Evolutionary conservation across 2,888 invertebrate genomes (phyloP).

Genomic region (Endotricha flammealis): DNA sequence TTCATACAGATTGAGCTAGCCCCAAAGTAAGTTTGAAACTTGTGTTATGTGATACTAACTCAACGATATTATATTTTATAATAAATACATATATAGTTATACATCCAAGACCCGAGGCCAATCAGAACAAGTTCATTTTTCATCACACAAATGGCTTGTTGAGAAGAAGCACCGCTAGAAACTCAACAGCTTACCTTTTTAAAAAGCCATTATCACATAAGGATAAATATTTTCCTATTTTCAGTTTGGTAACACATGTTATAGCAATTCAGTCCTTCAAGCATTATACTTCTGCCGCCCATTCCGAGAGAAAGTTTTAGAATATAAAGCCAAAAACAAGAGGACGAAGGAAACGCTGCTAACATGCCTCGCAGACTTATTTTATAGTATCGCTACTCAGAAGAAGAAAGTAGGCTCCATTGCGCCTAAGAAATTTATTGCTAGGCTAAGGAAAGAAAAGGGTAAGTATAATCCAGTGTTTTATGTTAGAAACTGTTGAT

Average conservation of each 20-base stretch:
- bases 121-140: too few species aligned
- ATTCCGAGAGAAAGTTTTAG: slow-evolving; percentile 98
- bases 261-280: slow-evolving; percentile 99
- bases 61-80: too few species aligned
- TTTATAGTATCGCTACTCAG: slow-evolving; percentile 99
- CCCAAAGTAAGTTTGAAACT: too few species aligned
- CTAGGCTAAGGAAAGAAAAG: slow-evolving; percentile 98
- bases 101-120: too few species aligned
- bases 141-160: too few species aligned
- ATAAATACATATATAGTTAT: too few species aligned
- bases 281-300: slow-evolving; percentile 99
- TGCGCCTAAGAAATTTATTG: slow-evolving; percentile 99
- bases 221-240: slow-evolving; percentile 42
- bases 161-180: too few species aligned
- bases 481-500: neutral
- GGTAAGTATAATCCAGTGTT: slow-evolving; percentile 71
- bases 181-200: too few species aligned
- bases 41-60: too few species aligned
- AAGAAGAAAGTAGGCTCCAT: slow-evolving; percentile 99
- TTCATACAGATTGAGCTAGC: too few species aligned
- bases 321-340: slow-evolving; percentile 97
- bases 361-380: slow-evolving; percentile 98
- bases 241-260: slow-evolving; percentile 99
- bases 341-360: slow-evolving; percentile 97
- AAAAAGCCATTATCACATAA: neutral